A percentile compares a stretch with the other conserved stretches of the same genome.
These are phyloP conservation scores for Hydroisotoma schaefferi DNA, from an alignment of 2,888 invertebrate species.

Conservation along the genomic window DNA sequence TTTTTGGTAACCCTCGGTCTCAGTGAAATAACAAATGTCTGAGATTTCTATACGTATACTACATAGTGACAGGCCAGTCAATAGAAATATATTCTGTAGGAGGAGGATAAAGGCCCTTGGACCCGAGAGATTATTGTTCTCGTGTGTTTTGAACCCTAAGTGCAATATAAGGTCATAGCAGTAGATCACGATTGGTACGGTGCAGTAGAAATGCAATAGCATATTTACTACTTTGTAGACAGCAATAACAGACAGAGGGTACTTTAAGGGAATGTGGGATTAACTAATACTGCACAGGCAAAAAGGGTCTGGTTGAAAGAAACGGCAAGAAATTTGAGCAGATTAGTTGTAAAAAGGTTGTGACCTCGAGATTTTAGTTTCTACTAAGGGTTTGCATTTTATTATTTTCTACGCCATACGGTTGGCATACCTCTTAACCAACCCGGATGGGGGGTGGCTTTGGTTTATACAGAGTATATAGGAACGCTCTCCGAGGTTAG, in stretches of 20 bases:
- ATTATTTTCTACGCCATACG: neutral
- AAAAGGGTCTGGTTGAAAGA: constrained; percentile 3
- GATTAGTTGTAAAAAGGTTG: constrained; percentile 5
- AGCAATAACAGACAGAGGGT: no score
- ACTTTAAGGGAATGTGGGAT: no score
- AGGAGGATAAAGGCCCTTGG: no score
- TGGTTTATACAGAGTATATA: no score
- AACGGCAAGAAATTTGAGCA: constrained; percentile 7
- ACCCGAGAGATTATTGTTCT: constrained; percentile 3
- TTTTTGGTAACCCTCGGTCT: no score
- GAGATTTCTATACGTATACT: no score
- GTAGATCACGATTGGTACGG: neutral
- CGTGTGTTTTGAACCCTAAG: neutral
- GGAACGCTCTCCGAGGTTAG: no score
- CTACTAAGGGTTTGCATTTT: constrained; percentile 2
- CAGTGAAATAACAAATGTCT: no score
- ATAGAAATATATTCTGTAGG: no score
- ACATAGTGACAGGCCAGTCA: no score
- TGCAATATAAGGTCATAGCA: neutral
- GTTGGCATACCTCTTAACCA: neutral
- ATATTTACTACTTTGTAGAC: no score
- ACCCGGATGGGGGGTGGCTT: neutral
- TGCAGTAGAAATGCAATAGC: no score
- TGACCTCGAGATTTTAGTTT: neutral
- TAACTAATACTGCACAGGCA: constrained; percentile 1